Percentiles rank a stretch among this genome's conserved stretches.
These are phyloP conservation scores for Elanoides forficatus DNA, from an alignment of 2,113 vertebrate species.

Conservation along the genomic window DNA sequence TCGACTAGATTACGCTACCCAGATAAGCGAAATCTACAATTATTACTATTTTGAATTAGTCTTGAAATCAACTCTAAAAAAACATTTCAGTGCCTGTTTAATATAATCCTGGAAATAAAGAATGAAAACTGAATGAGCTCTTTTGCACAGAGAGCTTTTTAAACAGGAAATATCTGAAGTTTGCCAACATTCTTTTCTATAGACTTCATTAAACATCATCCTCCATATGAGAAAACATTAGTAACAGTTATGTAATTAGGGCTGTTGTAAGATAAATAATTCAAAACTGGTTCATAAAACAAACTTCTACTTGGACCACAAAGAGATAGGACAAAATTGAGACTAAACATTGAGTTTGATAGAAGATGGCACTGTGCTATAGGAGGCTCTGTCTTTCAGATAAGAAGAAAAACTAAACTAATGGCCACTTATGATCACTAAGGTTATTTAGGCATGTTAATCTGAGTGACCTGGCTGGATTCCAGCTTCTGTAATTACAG, in stretches of 20 bases:
- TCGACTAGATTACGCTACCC: not conserved
- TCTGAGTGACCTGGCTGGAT: not conserved
- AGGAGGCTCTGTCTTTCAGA: slow-evolving; percentile 6
- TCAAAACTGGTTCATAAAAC: slow-evolving; percentile 8
- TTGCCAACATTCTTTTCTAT: not conserved
- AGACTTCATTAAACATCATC: not conserved
- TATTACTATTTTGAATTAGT: not conserved
- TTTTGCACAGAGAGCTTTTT: not conserved
- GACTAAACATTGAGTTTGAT: slow-evolving; percentile 52
- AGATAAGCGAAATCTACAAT: not conserved
- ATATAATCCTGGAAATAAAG: not conserved
- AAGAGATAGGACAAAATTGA: slow-evolving; percentile 22
- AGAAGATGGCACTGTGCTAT: not conserved
- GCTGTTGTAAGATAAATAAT: slow-evolving; percentile 17
- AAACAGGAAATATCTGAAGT: slow-evolving; percentile 32
- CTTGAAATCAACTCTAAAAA: not conserved
- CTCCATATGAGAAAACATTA: slow-evolving; percentile 13
- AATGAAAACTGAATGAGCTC: not conserved
- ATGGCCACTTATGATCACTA: not conserved
- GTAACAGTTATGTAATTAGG: slow-evolving; percentile 20
- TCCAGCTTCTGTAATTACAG: slow-evolving; percentile 32
- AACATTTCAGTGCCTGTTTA: not conserved
- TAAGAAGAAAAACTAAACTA: slow-evolving; percentile 30
- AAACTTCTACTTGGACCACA: slow-evolving; percentile 5
- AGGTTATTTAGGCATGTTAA: slow-evolving; percentile 17